Evolutionary conservation across 2,797 vertebrate genomes (phyloP), one percentile per base, ranked within the genome.

Genomic region (Coregonus suidteri): DNA sequence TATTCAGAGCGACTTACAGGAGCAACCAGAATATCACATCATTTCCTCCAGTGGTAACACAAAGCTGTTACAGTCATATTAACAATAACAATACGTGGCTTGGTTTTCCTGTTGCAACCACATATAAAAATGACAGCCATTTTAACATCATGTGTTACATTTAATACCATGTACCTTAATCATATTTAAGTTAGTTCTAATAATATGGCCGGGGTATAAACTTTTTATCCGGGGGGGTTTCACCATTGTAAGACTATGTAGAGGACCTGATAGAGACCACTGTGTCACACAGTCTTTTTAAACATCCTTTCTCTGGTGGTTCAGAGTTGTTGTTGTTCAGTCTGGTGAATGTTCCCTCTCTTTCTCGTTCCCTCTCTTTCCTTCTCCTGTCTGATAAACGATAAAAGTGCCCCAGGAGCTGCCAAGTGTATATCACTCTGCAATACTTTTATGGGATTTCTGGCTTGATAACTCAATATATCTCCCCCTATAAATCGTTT

Each of bases 391-490:
- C 74, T 69, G 75, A 88, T 88, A 82, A 88, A 47, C 2, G 2
- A 47, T 47, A 88, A 82, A 69, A 31, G 25, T 82, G 78, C 81
- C 80, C 79, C 31, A 74, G 56, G 79, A 81, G 67, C 81, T 84
- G 82, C 84, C 86, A 91, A 90, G 75, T 89, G 84, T 71, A 0
- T 18, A 85, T 83, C 86, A 77, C 41, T 1, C 41, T 81, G 89
- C 87, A 85, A 83, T 74, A 77, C 54, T 79, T 64, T 59, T 1
- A 1, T 5, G 2, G 9, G 41, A n/a, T 18, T 67, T 14, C 78
- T 87, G 52, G 64, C 86, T 84, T 81, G 75, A 87, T 86, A 76
- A 47, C 41, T 47, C 41, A 11, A 47, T 47, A 47, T 47, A 47
- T 47, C 9, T 13, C 41, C 41, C 41, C 41, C 41, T 47, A 9